phyloP scores from a whole-genome alignment of 2,797 vertebrate species.

The Phyllotis vaccarum region DNA sequence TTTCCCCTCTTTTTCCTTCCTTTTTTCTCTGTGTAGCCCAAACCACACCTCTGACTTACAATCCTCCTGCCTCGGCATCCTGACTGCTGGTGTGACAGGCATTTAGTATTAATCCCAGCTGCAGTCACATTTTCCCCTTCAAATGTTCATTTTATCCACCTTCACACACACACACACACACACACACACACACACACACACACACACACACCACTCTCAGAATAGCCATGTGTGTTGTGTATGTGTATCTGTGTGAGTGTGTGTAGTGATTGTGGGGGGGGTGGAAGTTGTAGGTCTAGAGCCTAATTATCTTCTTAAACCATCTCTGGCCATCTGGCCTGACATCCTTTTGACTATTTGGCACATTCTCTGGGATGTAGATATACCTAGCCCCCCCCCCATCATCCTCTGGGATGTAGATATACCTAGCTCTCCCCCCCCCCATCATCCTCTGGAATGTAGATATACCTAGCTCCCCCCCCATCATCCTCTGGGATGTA shows the following conservation, averaged over 20 bases:
- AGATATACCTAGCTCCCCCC: no score
- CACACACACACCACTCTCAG: neutral
- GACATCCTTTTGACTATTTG: neutral
- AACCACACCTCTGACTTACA: neutral
- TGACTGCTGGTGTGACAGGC: neutral
- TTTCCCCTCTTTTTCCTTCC: accelerated
- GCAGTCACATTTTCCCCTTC: neutral
- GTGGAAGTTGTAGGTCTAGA: neutral
- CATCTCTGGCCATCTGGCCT: neutral
- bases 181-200: neutral
- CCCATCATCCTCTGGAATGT: no score
- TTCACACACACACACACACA: neutral
- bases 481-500: neutral
- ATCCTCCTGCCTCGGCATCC: neutral
- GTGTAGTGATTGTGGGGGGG: neutral
- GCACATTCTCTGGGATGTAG: no score
- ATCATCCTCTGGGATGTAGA: neutral
- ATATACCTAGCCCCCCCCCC: no score
- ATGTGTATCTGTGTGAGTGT: neutral
- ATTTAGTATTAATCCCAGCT: neutral
- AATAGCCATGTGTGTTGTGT: neutral
- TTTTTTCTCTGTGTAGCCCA: neutral
- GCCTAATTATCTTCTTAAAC: neutral
- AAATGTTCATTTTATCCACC: neutral
- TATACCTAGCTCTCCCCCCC: neutral